Conservation (phyloP, 2,113 vertebrate genomes). For the Crotalus tigris region DNA sequence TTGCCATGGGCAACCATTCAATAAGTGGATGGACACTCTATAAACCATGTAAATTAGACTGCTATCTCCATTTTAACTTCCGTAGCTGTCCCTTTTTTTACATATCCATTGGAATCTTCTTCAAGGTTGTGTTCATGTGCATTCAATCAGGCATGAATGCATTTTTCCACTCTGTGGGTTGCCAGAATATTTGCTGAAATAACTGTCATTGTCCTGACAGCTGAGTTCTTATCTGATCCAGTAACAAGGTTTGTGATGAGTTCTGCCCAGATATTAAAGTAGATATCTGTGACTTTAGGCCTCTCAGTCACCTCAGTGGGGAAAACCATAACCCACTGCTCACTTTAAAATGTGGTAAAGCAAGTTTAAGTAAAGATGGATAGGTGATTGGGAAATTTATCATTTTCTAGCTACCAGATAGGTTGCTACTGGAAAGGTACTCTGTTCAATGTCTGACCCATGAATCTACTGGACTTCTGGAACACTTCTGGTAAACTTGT, state of each 20-base stretch:
- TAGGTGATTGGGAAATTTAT: neutral
- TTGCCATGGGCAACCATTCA: neutral
- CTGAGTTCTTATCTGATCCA: neutral
- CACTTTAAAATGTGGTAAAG: neutral
- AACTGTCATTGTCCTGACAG: neutral
- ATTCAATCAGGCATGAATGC: neutral
- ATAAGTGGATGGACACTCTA: neutral
- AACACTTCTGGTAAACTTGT: neutral
- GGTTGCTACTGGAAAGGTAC: neutral
- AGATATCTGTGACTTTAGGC: neutral
- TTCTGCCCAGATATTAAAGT: neutral
- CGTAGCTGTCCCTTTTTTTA: neutral
- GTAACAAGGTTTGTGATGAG: neutral
- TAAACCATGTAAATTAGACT: neutral
- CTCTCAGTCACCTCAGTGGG: neutral
- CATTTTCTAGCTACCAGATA: neutral
- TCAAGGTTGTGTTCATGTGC: neutral
- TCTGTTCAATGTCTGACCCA: neutral
- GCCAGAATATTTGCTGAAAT: neutral
- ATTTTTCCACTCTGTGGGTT: neutral
- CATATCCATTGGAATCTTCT: neutral
- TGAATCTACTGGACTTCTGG: neutral
- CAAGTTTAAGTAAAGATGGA: neutral
- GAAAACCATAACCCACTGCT: neutral
- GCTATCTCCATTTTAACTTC: neutral